phyloP scores from a whole-genome alignment of 2,888 invertebrate genomes.

The Andricus curvator region DNA sequence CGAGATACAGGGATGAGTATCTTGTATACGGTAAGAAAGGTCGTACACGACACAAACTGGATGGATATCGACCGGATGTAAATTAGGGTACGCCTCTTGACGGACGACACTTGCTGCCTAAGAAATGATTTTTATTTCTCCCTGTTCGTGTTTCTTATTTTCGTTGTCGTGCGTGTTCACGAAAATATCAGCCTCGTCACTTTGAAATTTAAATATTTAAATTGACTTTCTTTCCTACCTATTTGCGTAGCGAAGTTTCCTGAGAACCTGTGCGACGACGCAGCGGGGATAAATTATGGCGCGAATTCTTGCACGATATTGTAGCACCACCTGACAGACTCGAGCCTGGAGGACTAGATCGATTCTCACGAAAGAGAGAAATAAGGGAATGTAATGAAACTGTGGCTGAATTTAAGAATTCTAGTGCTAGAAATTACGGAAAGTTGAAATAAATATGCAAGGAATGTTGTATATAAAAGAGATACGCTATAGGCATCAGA shows the following conservation, averaged over 20 bases:
- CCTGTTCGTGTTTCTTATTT: slow-evolving; percentile 35
- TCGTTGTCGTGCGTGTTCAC: slow-evolving; percentile 29
- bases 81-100: slow-evolving; percentile 37
- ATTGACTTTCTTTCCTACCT: slow-evolving; percentile 40
- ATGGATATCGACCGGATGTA: slow-evolving; percentile 37
- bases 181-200: slow-evolving; percentile 40
- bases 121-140: slow-evolving; percentile 39
- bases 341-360: slow-evolving; percentile 42
- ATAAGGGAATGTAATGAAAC: slow-evolving; percentile 12
- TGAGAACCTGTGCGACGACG: slow-evolving; percentile 25
- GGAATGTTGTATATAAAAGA: too few species aligned
- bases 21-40: slow-evolving; percentile 46
- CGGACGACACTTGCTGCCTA: slow-evolving; percentile 38
- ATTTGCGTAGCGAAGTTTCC: slow-evolving; percentile 28
- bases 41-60: slow-evolving; percentile 6
- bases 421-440: not conserved
- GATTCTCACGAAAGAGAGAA: slow-evolving; percentile 13
- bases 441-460: not conserved
- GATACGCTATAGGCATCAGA: too few species aligned
- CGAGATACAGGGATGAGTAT: slow-evolving; percentile 49
- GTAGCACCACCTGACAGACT: slow-evolving; percentile 41
- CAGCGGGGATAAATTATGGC: slow-evolving; percentile 31
- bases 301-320: slow-evolving; percentile 38
- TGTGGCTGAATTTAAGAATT: not conserved
- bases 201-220: slow-evolving; percentile 40